These are phyloP conservation scores for Drosophila santomea DNA, from an alignment of 1,140 invertebrate genomes.

Conservation along the genomic window DNA sequence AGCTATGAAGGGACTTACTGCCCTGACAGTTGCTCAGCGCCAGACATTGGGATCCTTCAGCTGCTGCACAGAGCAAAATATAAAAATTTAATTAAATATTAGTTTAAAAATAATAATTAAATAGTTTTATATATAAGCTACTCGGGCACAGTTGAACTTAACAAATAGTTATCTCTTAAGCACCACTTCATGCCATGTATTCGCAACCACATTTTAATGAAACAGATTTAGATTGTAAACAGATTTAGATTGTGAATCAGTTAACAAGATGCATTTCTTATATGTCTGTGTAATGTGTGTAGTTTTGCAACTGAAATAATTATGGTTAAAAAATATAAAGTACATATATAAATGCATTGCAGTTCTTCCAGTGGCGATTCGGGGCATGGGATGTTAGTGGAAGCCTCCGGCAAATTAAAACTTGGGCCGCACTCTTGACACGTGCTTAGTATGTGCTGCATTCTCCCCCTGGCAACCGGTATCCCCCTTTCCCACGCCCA, in stretches of 20 bases:
- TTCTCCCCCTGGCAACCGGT: background rate
- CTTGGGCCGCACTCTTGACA: slow-evolving; percentile 76
- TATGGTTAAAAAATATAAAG: background rate
- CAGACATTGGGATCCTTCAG: slow-evolving; percentile 41
- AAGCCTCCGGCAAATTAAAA: slow-evolving; percentile 70
- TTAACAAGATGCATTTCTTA: no score
- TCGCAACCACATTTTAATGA: no score
- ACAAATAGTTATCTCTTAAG: no score
- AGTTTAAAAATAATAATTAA: no score
- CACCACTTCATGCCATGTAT: no score
- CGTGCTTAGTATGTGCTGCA: slow-evolving; percentile 66
- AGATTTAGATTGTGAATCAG: no score
- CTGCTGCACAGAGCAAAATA: background rate
- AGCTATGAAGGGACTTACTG: slow-evolving; percentile 71
- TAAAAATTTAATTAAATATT: background rate
- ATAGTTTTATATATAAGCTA: no score
- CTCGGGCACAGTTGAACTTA: no score
- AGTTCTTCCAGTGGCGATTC: background rate
- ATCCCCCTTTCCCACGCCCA: background rate
- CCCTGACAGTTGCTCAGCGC: slow-evolving; percentile 78
- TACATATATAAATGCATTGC: background rate
- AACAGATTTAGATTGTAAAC: no score
- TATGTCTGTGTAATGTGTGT: no score
- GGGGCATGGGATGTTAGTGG: background rate
- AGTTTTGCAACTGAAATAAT: no score